A percentile compares a stretch with the other conserved stretches of the same genome.
These are phyloP conservation scores for Heliconius sara DNA, from an alignment of 2,888 invertebrate species.

Conservation along the genomic window DNA sequence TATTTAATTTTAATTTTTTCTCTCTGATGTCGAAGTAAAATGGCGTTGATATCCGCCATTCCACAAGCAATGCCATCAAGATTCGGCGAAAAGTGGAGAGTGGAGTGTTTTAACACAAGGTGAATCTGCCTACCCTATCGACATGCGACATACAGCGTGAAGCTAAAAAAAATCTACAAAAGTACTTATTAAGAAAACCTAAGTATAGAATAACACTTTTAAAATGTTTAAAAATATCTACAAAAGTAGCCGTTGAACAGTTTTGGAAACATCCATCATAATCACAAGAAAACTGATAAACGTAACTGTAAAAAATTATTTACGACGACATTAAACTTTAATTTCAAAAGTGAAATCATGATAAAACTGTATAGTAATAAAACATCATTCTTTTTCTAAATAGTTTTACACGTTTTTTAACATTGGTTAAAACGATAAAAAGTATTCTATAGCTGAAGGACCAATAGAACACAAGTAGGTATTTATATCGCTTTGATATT, in stretches of 20 bases:
- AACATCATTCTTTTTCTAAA: neutral
- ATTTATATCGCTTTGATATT: neutral
- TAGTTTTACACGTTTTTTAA: neutral
- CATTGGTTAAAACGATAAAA: neutral
- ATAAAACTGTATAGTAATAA: slow-evolving; percentile 14
- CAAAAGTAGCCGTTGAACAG: neutral
- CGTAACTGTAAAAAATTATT: neutral
- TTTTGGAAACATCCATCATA: neutral
- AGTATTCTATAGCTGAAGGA: neutral
- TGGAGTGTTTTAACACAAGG: too few species aligned
- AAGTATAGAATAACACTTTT: too few species aligned
- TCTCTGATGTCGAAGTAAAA: too few species aligned
- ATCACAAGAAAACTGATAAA: neutral
- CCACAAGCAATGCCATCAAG: too few species aligned
- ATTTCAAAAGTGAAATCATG: neutral
- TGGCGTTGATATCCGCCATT: too few species aligned
- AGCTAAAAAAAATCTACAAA: neutral
- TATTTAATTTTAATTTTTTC: too few species aligned
- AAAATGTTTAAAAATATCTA: neutral
- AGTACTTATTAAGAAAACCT: neutral
- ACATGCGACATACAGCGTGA: too few species aligned
- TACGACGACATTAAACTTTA: neutral
- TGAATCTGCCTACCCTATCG: too few species aligned
- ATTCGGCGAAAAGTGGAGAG: too few species aligned
- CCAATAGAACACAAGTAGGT: neutral